A percentile compares a stretch with the other conserved stretches of the same genome.
Conservation (phyloP, 2,113 vertebrate genomes). For the Tiliqua scincoides region DNA sequence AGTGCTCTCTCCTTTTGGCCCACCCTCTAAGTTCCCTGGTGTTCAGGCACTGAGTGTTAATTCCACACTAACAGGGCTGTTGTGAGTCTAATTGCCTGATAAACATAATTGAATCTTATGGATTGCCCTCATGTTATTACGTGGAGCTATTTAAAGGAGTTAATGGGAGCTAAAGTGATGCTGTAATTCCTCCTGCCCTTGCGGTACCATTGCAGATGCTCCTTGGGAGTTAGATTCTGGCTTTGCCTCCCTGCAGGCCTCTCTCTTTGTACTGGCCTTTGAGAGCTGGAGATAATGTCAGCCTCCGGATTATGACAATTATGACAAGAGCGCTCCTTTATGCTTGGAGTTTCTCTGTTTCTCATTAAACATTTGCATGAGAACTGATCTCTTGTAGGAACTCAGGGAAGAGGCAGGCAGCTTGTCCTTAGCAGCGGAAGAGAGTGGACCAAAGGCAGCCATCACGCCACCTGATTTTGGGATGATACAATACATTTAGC, state of each 20-base stretch:
- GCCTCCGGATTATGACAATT: conserved; percentile 2
- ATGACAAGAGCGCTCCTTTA: neutral
- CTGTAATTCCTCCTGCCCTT: conserved; percentile 34
- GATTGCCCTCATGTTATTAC: conserved; percentile 27
- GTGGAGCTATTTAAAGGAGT: conserved; percentile 35
- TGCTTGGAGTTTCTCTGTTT: neutral
- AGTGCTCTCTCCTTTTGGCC: rapidly evolving
- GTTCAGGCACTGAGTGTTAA: neutral
- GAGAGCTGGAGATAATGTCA: neutral
- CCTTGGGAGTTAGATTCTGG: rapidly evolving
- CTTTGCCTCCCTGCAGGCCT: conserved; percentile 1
- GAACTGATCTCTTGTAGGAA: neutral
- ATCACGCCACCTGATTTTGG: neutral
- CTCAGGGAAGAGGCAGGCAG: neutral
- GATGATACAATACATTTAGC: conserved; percentile 4
- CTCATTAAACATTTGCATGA: neutral
- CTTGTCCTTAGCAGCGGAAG: neutral
- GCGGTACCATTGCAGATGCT: neutral
- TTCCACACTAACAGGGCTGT: conserved; percentile 26
- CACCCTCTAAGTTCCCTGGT: neutral
- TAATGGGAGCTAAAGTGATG: neutral
- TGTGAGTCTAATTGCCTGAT: conserved; percentile 50
- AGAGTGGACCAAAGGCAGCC: neutral
- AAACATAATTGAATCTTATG: conserved; percentile 46
- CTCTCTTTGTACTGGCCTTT: neutral